phyloP scores from a whole-genome alignment of 30 jellyfish, hydroid and myxozoan genomes.

The Nemopilema nomurai region DNA sequence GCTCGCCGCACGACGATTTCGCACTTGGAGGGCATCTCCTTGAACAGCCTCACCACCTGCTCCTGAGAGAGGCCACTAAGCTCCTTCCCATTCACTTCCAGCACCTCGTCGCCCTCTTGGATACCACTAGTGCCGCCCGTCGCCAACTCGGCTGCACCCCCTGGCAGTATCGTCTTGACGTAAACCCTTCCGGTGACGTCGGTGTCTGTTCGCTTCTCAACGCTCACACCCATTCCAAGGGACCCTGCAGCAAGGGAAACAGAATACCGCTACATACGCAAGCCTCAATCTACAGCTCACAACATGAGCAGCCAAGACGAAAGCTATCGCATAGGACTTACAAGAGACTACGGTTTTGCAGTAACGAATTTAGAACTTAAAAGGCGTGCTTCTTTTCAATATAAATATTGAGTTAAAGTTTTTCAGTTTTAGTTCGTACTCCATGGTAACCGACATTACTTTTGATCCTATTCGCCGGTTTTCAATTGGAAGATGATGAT shows the following conservation, averaged over 20 bases:
- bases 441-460: too few species aligned
- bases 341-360: background rate
- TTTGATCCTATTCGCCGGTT: too few species aligned
- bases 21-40: slow-evolving; percentile 81
- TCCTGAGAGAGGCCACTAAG: slow-evolving; percentile 68
- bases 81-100: slow-evolving; percentile 73
- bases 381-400: too few species aligned
- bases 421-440: too few species aligned
- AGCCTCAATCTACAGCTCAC: too few species aligned
- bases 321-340: too few species aligned
- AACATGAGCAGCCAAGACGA: too few species aligned
- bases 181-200: slow-evolving; percentile 73
- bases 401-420: too few species aligned
- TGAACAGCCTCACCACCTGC: slow-evolving; percentile 68
- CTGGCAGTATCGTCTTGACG: slow-evolving; percentile 81
- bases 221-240: slow-evolving; percentile 91
- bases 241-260: slow-evolving; percentile 51
- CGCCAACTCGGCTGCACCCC: slow-evolving; percentile 91
- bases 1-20: slow-evolving; percentile 53
- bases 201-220: slow-evolving; percentile 57
- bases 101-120: slow-evolving; percentile 86
- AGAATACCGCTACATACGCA: background rate
- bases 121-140: slow-evolving; percentile 87
- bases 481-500: too few species aligned
- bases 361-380: too few species aligned